Evolutionary conservation across 2,113 vertebrate genomes (phyloP).

Genomic region (Helogale parvula): DNA sequence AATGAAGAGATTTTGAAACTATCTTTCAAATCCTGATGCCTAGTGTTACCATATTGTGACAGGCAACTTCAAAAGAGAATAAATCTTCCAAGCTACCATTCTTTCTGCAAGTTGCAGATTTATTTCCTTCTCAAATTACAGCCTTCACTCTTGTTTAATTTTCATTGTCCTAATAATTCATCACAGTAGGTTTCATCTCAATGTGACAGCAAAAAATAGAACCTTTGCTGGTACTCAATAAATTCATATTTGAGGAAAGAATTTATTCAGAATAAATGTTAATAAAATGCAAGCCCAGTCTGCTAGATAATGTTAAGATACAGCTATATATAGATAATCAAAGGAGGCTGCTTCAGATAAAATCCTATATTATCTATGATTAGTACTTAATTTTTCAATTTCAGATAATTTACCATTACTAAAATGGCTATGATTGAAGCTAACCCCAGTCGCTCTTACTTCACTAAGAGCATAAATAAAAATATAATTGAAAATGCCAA

Average conservation of each 20-base stretch:
- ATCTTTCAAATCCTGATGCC: conserved; percentile 48
- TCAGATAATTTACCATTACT: not conserved
- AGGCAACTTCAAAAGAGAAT: conserved; percentile 60
- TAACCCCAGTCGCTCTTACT: not conserved
- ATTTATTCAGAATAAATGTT: conserved; percentile 51
- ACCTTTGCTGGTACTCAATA: not conserved
- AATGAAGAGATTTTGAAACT: conserved; percentile 5
- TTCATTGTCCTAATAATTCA: conserved; percentile 80
- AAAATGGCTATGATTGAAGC: not conserved
- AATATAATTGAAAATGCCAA: conserved; percentile 10
- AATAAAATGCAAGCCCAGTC: conserved; percentile 46
- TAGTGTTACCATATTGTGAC: conserved; percentile 54
- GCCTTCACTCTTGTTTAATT: conserved; percentile 84
- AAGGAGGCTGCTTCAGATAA: not conserved
- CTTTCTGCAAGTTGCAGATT: conserved; percentile 75
- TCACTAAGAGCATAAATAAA: not conserved
- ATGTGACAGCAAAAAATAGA: conserved; percentile 40
- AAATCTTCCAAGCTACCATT: conserved; percentile 62
- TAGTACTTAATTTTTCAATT: conserved; percentile 52
- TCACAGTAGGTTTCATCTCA: conserved; percentile 47
- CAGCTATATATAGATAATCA: conserved; percentile 51
- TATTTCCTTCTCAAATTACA: conserved; percentile 83
- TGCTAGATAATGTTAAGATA: conserved; percentile 52
- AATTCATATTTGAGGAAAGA: conserved; percentile 8
- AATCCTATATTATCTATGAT: conserved; percentile 13